These are phyloP conservation scores for Anadara kagoshimensis DNA, from an alignment of 1,140 invertebrate genomes.

Conservation along the genomic window DNA sequence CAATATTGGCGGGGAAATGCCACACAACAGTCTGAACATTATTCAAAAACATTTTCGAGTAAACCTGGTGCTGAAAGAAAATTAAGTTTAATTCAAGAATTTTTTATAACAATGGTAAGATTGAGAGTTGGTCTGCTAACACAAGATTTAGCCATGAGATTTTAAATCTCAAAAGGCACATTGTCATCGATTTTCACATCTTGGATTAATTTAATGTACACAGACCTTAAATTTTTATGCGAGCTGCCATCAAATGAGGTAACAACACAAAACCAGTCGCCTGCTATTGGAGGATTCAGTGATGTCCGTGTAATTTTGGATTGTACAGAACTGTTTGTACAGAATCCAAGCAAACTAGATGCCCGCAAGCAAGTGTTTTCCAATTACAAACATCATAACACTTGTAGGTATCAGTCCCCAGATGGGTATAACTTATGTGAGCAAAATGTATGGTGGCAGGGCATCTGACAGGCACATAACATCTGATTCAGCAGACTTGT, in stretches of 20 bases:
- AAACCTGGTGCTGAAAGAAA: background rate
- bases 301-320: conserved; percentile 2
- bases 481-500: background rate
- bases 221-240: background rate
- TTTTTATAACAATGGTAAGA: conserved; percentile 2
- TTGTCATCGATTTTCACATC: background rate
- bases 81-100: background rate
- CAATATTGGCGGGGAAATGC: conserved; percentile 1
- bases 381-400: too few species aligned
- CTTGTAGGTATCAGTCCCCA: too few species aligned
- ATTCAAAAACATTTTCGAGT: background rate
- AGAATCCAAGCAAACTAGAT: conserved; percentile 15
- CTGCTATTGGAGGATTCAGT: background rate
- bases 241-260: conserved; percentile 1
- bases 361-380: conserved; percentile 3
- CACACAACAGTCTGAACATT: too few species aligned
- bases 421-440: too few species aligned
- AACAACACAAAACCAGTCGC: conserved; percentile 1
- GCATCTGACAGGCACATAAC: too few species aligned
- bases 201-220: conserved; percentile 5
- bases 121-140: background rate
- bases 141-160: background rate
- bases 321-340: conserved; percentile 14
- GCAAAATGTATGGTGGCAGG: too few species aligned
- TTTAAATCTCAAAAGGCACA: background rate